Percentiles rank a stretch among this genome's conserved stretches.
These are phyloP conservation scores for Stenoptilia bipunctidactyla DNA, from an alignment of 2,888 invertebrate species.

Conservation along the genomic window DNA sequence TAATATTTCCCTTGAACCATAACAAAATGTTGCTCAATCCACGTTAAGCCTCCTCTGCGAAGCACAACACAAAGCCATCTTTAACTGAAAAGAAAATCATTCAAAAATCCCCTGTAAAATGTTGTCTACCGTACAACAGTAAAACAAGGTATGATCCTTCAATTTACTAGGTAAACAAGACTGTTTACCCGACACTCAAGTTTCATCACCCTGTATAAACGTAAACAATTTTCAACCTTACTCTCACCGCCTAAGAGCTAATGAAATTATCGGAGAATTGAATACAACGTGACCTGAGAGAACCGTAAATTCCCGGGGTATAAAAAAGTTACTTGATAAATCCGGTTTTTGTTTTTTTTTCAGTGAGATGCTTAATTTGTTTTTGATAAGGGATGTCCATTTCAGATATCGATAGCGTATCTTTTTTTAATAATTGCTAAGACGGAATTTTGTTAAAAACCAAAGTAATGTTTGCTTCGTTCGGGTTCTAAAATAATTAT, in stretches of 20 bases:
- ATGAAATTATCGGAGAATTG: background rate
- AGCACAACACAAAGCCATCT: no score
- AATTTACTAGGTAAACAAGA: conserved; percentile 37
- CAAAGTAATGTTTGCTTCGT: no score
- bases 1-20: no score
- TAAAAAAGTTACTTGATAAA: background rate
- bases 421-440: no score
- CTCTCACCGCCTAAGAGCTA: background rate
- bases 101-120: background rate
- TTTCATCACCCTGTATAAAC: conserved; percentile 10
- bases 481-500: no score
- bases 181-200: conserved; percentile 31
- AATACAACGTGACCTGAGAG: background rate
- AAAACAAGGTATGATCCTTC: conserved; percentile 33
- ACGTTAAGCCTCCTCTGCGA: no score
- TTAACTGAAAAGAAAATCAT: no score
- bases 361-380: no score
- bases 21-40: no score
- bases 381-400: no score
- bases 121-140: conserved; percentile 13
- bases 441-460: no score
- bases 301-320: background rate
- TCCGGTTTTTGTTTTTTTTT: background rate
- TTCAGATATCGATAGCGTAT: no score
- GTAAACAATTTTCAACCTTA: background rate